These are phyloP conservation scores for Adrianichthys oophorus DNA, from an alignment of 2,797 vertebrate species.

Conservation along the genomic window DNA sequence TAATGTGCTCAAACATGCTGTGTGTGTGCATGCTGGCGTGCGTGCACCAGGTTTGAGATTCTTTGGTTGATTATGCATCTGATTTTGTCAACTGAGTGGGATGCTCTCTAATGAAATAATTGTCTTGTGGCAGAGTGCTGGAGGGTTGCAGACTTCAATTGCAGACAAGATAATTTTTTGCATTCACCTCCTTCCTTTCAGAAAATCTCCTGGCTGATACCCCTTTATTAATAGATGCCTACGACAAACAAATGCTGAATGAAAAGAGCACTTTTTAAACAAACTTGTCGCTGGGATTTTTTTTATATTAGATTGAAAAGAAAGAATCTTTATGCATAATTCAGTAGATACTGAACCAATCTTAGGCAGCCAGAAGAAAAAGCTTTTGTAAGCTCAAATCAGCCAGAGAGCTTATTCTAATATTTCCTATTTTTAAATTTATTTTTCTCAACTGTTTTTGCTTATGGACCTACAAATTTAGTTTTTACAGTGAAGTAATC, in stretches of 20 bases:
- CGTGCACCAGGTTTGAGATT: slow-evolving; percentile 45
- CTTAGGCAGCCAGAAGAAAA: slow-evolving; percentile 43
- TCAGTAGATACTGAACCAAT: slow-evolving; percentile 49
- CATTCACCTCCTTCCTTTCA: slow-evolving; percentile 43
- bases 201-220: slow-evolving; percentile 42
- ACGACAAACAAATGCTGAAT: slow-evolving; percentile 58
- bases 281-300: slow-evolving; percentile 60
- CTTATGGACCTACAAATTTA: slow-evolving; percentile 34
- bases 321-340: slow-evolving; percentile 52
- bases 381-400: slow-evolving; percentile 43
- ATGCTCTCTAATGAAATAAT: slow-evolving; percentile 81
- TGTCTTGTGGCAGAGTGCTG: slow-evolving; percentile 63
- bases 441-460: slow-evolving; percentile 29
- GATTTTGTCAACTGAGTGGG: slow-evolving; percentile 69
- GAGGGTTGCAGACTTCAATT: slow-evolving; percentile 77
- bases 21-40: slow-evolving; percentile 17
- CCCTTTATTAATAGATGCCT: slow-evolving; percentile 51
- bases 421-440: slow-evolving; percentile 35
- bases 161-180: slow-evolving; percentile 60
- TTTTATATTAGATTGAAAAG: slow-evolving; percentile 62
- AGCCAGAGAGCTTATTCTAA: slow-evolving; percentile 28
- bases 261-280: slow-evolving; percentile 58
- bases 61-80: slow-evolving; percentile 68
- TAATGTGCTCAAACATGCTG: slow-evolving; percentile 24
- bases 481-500: slow-evolving; percentile 40